Evolutionary conservation across 2,888 invertebrate genomes (phyloP).

Genomic region (Galerucella calmariensis): DNA sequence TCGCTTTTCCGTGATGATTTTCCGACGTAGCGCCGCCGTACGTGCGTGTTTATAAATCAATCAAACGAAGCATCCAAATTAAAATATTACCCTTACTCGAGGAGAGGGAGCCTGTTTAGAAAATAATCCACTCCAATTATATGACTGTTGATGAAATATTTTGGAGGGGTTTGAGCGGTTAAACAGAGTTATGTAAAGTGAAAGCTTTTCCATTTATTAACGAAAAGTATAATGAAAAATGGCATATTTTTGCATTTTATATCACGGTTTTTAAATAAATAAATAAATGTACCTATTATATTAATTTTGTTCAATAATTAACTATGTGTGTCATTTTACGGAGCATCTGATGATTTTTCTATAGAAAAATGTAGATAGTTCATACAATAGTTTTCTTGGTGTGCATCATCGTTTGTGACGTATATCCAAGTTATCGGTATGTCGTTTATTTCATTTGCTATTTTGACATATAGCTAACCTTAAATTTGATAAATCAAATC

Average conservation of each 20-base stretch:
- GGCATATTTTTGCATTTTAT: not conserved
- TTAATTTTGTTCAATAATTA: too few relatives aligned
- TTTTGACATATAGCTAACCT: too few relatives aligned
- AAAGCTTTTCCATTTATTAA: slow-evolving; percentile 36
- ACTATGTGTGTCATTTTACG: too few relatives aligned
- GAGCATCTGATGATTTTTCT: too few relatives aligned
- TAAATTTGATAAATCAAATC: too few relatives aligned
- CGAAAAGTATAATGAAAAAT: slow-evolving; percentile 21
- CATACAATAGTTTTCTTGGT: too few relatives aligned
- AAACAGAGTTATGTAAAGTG: slow-evolving; percentile 32
- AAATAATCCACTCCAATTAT: slow-evolving; percentile 51
- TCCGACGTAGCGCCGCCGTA: slow-evolving; percentile 26
- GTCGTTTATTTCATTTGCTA: too few relatives aligned
- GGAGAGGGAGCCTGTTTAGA: slow-evolving; percentile 45
- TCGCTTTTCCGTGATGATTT: slow-evolving; percentile 24
- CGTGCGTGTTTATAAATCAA: slow-evolving; percentile 51
- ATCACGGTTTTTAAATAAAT: not conserved
- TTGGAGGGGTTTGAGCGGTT: slow-evolving; percentile 42
- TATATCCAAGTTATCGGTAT: too few relatives aligned
- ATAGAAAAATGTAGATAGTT: too few relatives aligned
- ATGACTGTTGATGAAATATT: slow-evolving; percentile 48
- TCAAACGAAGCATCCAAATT: slow-evolving; percentile 50
- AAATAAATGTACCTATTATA: too few relatives aligned
- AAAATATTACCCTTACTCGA: slow-evolving; percentile 48
- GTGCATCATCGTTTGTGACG: too few relatives aligned